Percentiles rank a stretch among this genome's conserved stretches.
These are phyloP conservation scores for Drymodes brunneopygia DNA, from an alignment of 2,113 vertebrate species.

Conservation along the genomic window DNA sequence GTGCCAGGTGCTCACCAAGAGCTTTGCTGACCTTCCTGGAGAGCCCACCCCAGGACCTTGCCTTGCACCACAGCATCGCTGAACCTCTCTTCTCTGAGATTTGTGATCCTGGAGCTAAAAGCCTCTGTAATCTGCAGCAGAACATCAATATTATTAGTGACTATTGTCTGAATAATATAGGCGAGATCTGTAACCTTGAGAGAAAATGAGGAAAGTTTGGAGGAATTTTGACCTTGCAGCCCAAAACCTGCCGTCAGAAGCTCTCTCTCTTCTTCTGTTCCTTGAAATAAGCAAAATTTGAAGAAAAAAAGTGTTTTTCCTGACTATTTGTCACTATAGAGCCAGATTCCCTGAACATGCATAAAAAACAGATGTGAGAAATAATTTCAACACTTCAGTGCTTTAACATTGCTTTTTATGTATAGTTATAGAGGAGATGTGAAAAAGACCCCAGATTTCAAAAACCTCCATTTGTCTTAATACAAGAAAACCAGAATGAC, in stretches of 20 bases:
- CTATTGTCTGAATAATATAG: not conserved
- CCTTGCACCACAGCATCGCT: accelerated
- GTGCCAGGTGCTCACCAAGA: accelerated
- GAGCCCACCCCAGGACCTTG: not conserved
- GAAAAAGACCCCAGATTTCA: not conserved
- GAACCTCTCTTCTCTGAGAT: not conserved
- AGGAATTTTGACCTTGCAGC: not conserved
- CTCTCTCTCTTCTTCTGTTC: not conserved
- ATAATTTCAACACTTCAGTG: not conserved
- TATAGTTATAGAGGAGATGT: not conserved
- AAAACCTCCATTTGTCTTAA: not conserved
- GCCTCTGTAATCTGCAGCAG: not conserved
- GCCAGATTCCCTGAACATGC: not conserved
- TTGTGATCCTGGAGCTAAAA: not conserved
- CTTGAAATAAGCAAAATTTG: not conserved
- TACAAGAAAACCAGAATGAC: not conserved
- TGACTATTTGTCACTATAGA: not conserved
- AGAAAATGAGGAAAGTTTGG: not conserved
- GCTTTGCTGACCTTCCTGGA: not conserved
- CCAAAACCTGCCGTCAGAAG: not conserved
- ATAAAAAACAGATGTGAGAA: not conserved
- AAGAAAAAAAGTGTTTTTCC: not conserved
- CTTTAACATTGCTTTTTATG: not conserved
- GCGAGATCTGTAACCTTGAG: not conserved
- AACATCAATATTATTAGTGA: not conserved